phyloP scores from a whole-genome alignment of 1,140 invertebrate genomes.

The Drosophila biarmipes region DNA sequence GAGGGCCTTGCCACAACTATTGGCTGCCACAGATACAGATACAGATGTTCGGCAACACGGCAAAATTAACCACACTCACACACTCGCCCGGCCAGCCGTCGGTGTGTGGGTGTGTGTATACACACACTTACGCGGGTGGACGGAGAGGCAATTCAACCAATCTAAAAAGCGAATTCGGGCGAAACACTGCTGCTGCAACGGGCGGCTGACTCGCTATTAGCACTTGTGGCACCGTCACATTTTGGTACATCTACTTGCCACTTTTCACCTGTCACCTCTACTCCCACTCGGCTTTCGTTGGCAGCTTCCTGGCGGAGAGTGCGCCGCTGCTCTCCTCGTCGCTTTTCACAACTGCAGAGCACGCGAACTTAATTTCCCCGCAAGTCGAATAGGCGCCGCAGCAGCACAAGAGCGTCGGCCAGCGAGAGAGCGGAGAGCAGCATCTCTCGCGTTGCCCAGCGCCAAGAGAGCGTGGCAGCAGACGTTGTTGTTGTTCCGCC shows the following conservation, averaged over 20 bases:
- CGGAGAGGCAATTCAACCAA: slow-evolving; percentile 25
- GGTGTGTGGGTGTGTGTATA: slow-evolving; percentile 19
- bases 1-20: slow-evolving; percentile 77
- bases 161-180: slow-evolving; percentile 18
- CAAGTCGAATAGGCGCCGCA: slow-evolving; percentile 77
- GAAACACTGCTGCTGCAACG: slow-evolving; percentile 5
- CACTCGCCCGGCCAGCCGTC: slow-evolving; percentile 31
- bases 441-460: slow-evolving; percentile 9
- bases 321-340: slow-evolving; percentile 36
- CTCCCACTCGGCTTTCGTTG: slow-evolving; percentile 46
- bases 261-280: slow-evolving; percentile 54
- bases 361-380: slow-evolving; percentile 77
- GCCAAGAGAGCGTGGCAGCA: slow-evolving; percentile 3
- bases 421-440: slow-evolving; percentile 33
- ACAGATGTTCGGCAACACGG: slow-evolving; percentile 53
- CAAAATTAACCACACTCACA: slow-evolving; percentile 72
- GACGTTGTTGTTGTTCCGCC: slow-evolving; percentile 26
- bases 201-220: slow-evolving; percentile 3
- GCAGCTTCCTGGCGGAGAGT: slow-evolving; percentile 55
- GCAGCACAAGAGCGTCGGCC: slow-evolving; percentile 50
- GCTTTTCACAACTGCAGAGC: slow-evolving; percentile 70
- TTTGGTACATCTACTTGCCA: slow-evolving; percentile 30
- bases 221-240: slow-evolving; percentile 8
- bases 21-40: slow-evolving; percentile 55
- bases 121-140: slow-evolving; percentile 57